These are phyloP conservation scores for Cyphomyrus discorhynchus DNA, from an alignment of 2,113 vertebrate species.

Conservation along the genomic window DNA sequence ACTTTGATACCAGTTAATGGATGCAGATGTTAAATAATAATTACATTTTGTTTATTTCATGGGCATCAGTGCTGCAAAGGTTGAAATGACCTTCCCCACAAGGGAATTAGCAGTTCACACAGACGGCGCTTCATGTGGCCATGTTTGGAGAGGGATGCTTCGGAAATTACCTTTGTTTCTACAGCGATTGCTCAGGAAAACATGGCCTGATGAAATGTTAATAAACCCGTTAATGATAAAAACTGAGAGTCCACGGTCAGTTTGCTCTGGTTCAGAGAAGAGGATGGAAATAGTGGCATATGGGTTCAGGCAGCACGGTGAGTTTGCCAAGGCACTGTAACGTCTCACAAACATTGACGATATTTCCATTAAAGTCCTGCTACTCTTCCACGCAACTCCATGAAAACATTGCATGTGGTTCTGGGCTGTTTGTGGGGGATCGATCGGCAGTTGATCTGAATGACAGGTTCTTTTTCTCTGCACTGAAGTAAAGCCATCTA, in stretches of 20 bases:
- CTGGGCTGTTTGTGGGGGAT: background rate
- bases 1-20: constrained; percentile 1
- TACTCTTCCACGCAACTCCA: background rate
- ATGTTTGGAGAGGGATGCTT: constrained; percentile 26
- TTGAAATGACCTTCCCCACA: background rate
- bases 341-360: background rate
- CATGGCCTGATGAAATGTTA: constrained; percentile 62
- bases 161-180: constrained; percentile 43
- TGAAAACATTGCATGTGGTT: background rate
- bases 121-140: background rate
- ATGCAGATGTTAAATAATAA: background rate
- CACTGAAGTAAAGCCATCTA: constrained; percentile 52
- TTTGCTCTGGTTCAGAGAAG: constrained; percentile 36
- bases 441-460: constrained; percentile 5
- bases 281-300: constrained; percentile 29
- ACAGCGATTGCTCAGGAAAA: constrained; percentile 44
- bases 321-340: background rate
- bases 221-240: constrained; percentile 64
- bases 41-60: background rate
- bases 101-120: background rate
- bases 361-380: background rate
- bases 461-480: constrained; percentile 15
- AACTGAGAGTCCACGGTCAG: constrained; percentile 49
- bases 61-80: background rate
- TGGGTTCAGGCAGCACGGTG: background rate